Percentiles rank a stretch among this genome's conserved stretches.
phyloP scores from a whole-genome alignment of 2,113 vertebrate species.

The Dromas ardeola region DNA sequence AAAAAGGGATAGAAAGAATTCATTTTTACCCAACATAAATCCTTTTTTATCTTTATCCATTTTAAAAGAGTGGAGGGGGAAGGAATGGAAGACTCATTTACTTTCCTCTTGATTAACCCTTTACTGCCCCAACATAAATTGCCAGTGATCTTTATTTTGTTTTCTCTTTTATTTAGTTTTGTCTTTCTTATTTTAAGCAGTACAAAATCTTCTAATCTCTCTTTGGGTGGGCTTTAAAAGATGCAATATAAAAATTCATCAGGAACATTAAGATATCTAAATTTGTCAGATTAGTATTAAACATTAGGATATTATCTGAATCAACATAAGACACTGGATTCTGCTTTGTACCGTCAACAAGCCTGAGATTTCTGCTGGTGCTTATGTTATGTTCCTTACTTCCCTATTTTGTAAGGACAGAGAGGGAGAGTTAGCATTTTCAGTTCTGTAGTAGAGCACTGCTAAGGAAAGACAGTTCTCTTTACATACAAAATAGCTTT shows the following conservation, averaged over 20 bases:
- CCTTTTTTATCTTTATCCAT: not conserved
- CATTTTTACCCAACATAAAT: not conserved
- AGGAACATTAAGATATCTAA: not conserved
- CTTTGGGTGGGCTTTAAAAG: not conserved
- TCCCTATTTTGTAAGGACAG: not conserved
- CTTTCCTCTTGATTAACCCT: not conserved
- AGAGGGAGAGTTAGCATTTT: not conserved
- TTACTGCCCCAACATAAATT: not conserved
- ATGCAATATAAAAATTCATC: not conserved
- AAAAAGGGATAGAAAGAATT: not conserved
- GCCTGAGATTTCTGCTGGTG: not conserved
- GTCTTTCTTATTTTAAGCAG: not conserved
- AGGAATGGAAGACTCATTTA: not conserved
- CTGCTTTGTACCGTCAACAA: not conserved
- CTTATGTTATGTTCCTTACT: not conserved
- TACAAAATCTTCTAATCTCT: not conserved
- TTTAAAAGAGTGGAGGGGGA: not conserved
- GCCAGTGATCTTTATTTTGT: not conserved
- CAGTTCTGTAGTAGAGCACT: not conserved
- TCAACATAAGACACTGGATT: not conserved
- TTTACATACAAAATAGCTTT: not conserved
- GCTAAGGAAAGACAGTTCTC: not conserved
- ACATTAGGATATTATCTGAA: not conserved
- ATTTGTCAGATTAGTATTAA: not conserved
- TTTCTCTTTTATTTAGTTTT: not conserved